A percentile compares a stretch with the other conserved stretches of the same genome.
Conservation (phyloP, 30 jellyfish, hydroid and myxozoan genomes). For the Pelagia noctiluca region DNA sequence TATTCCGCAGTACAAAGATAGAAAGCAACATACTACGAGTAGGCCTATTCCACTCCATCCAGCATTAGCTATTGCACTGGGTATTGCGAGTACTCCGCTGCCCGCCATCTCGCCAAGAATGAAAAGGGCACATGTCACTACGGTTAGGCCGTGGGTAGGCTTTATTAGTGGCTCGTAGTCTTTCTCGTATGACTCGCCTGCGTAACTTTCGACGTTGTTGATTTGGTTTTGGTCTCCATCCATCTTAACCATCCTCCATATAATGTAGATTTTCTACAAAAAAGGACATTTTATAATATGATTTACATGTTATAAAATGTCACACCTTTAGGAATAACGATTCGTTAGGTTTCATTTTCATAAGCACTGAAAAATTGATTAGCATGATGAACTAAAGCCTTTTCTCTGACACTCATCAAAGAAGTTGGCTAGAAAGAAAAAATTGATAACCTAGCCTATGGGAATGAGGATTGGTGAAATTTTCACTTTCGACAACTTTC, state of each 20-base stretch:
- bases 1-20: constrained; percentile 83
- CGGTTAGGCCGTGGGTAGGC: constrained; percentile 79
- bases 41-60: constrained; percentile 94
- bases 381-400: too few species aligned
- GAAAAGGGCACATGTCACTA: constrained; percentile 85
- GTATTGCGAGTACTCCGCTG: constrained; percentile 97
- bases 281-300: too few species aligned
- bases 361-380: too few species aligned
- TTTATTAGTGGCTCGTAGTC: background rate
- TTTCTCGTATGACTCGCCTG: background rate
- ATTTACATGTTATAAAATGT: background rate
- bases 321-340: background rate
- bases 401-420: too few species aligned
- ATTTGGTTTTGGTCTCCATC: too few species aligned
- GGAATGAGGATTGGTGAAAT: too few species aligned
- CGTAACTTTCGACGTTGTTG: constrained; percentile 1
- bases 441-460: too few species aligned
- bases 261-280: too few species aligned
- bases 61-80: constrained; percentile 82
- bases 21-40: constrained; percentile 66
- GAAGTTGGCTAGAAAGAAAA: too few species aligned
- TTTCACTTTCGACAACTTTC: too few species aligned
- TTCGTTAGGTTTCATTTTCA: background rate
- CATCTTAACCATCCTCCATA: too few species aligned
- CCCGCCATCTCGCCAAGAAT: constrained; percentile 98